Percentiles rank a stretch among this genome's conserved stretches.
Conservation (phyloP, 2,113 vertebrate genomes). For the Tychaedon coryphoeus region DNA sequence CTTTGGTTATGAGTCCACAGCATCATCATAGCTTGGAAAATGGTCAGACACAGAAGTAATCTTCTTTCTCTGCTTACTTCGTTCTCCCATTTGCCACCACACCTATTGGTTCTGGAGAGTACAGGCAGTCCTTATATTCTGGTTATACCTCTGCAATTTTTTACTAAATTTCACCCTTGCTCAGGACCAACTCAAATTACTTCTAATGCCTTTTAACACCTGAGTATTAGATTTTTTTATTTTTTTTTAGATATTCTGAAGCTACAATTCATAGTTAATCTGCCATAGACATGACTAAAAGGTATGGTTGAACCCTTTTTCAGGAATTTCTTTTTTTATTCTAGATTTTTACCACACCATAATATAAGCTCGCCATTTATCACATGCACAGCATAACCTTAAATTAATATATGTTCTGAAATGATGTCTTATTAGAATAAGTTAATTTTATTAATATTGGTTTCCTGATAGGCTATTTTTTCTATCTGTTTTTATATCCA, state of each 20-base stretch:
- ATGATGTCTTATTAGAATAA: not conserved
- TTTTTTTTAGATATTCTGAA: not conserved
- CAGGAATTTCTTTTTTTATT: not conserved
- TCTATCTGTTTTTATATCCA: not conserved
- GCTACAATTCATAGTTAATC: not conserved
- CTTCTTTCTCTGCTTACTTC: not conserved
- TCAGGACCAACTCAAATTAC: not conserved
- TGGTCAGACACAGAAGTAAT: not conserved
- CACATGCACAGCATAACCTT: not conserved
- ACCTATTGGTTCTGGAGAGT: not conserved
- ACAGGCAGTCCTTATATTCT: not conserved
- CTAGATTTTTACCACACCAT: not conserved
- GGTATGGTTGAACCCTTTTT: not conserved
- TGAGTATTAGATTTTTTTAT: too few species aligned
- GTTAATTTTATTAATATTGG: not conserved
- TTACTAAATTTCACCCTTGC: not conserved
- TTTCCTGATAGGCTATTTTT: not conserved
- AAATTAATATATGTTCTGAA: not conserved
- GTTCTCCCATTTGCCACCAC: not conserved
- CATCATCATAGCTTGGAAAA: not conserved
- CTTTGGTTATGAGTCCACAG: not conserved
- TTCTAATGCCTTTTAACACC: not conserved
- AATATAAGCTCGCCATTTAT: not conserved
- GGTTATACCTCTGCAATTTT: not conserved
- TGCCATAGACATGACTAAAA: not conserved